Conservation (phyloP, 2,888 invertebrate genomes). For the Pelosia muscerda region DNA sequence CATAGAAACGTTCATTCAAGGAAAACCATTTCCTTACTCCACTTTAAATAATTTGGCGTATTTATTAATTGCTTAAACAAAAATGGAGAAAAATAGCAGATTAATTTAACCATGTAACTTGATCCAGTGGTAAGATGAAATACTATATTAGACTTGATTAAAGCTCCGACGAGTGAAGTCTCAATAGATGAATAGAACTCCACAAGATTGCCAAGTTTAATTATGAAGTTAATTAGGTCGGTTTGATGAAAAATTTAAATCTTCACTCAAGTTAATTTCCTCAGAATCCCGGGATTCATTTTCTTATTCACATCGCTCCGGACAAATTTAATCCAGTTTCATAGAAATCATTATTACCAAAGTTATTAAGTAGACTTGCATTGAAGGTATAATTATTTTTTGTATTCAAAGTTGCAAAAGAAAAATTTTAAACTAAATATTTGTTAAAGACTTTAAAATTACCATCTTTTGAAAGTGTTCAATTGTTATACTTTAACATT, state of each 20-base stretch:
- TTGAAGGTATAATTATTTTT: conserved; percentile 26
- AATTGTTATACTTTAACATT: not conserved
- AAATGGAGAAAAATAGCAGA: conserved; percentile 38
- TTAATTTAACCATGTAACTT: conserved; percentile 36
- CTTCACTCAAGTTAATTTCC: conserved; percentile 81
- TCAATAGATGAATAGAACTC: conserved; percentile 73
- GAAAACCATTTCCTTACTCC: conserved; percentile 55
- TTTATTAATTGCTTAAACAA: conserved; percentile 41
- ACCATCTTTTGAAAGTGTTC: too few species aligned
- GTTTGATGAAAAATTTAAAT: conserved; percentile 84
- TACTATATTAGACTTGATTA: conserved; percentile 53
- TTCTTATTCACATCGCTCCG: conserved; percentile 71
- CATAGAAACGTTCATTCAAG: conserved; percentile 55
- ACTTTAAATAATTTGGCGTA: conserved; percentile 46
- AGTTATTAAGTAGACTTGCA: conserved; percentile 34
- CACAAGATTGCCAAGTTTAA: conserved; percentile 77
- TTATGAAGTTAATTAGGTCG: conserved; percentile 83
- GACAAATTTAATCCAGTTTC: conserved; percentile 68
- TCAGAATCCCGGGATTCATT: conserved; percentile 71
- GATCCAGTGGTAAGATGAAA: conserved; percentile 39
- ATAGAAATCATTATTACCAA: conserved; percentile 46
- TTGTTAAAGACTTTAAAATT: not conserved
- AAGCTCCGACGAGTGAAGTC: conserved; percentile 58
- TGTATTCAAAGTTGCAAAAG: conserved; percentile 16
- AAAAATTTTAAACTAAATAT: conserved; percentile 25